Evolutionary conservation across 2,113 vertebrate genomes (phyloP), one percentile per base, ranked within the genome.

Genomic region (Tetrax tetrax): DNA sequence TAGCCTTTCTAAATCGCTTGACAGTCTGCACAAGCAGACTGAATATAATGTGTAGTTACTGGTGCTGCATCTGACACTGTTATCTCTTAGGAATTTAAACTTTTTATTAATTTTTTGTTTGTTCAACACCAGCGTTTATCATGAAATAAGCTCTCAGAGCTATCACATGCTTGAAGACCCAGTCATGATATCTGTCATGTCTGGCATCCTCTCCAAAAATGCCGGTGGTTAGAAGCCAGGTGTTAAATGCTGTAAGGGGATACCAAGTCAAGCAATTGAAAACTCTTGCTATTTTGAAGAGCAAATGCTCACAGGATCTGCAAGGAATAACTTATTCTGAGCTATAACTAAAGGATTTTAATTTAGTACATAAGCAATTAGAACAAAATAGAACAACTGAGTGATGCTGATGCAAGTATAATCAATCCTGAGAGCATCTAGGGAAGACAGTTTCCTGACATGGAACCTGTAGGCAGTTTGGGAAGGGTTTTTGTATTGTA

Each of bases 381-480:
- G 47, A 82, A 86, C 38, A 83, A 94, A 93, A 83, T 54, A 59
- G 89, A 94, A 78, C 64, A 90, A 89, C 48, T 37, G 66, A 69
- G n/a, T 74, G 65, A 94, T 10, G 19, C 1, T 75, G 56, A 89
- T 43, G 51, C 51, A 75, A 86, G 37, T 54, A 78, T 45, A 66
- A 90, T 75, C 75, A 87, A 56, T 65, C 65, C 82, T n/a, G 61
- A 87, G 54, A 87, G 45, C 74, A 94, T 35, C 68, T 47, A 47
- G 43, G 53, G 66, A 87, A 87, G 94, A 80, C 9, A n/a, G 48
- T 51, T 91, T 91, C 59, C 87, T 86, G 81, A 86, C 56, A 59
- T 0, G 12, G 74, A 93, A 89, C 38, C 56, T 53, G 45, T 7
- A 68, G 53, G 77, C 68, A 89, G 22, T 68, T 91, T 70, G 54